A percentile compares a stretch with the other conserved stretches of the same genome.
phyloP scores from a whole-genome alignment of 2,113 vertebrate species.

The Tragelaphus scriptus region DNA sequence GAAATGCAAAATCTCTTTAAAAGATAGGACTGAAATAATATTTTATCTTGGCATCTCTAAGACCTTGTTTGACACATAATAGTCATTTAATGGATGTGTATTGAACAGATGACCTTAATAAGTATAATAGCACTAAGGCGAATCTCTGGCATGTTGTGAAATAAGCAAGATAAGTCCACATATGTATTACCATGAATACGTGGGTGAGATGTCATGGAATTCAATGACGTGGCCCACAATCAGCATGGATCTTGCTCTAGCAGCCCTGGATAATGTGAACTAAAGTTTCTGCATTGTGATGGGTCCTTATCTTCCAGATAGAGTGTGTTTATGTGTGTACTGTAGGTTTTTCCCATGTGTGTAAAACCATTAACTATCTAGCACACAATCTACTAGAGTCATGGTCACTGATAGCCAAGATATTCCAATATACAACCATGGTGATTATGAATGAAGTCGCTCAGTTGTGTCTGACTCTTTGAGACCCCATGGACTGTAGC shows the following conservation, averaged over 20 bases:
- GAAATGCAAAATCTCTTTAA: neutral
- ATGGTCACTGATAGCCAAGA: neutral
- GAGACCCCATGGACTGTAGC: too few relatives aligned
- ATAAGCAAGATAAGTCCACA: neutral
- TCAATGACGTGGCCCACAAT: neutral
- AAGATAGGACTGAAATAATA: neutral
- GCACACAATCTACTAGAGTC: neutral
- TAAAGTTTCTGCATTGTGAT: neutral
- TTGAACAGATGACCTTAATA: neutral
- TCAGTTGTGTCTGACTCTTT: too few relatives aligned
- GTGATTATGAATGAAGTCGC: neutral
- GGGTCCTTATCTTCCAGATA: neutral
- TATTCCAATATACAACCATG: neutral
- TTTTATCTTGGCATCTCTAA: neutral
- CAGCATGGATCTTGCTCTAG: neutral
- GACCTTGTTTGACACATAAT: neutral
- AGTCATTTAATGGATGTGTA: neutral
- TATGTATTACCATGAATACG: neutral
- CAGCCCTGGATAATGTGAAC: neutral
- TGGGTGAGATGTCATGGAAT: neutral
- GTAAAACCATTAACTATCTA: neutral
- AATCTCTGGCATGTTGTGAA: neutral
- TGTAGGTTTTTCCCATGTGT: neutral
- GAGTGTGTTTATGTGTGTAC: neutral
- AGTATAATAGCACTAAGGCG: neutral